Conservation (phyloP, 2,888 invertebrate species). For the Dorcus hopei region DNA sequence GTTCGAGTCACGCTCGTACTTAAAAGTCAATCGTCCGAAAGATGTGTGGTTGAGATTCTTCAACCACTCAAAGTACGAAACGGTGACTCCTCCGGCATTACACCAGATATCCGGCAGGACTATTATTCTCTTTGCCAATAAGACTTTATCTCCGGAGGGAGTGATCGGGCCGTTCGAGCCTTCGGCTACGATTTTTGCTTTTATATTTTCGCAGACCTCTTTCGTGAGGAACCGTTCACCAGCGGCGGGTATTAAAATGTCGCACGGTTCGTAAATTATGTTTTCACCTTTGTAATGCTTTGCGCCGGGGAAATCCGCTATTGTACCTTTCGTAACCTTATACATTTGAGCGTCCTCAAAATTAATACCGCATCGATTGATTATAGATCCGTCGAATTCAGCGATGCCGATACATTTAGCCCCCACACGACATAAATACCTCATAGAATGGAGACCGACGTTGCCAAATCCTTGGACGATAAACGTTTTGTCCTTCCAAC, state of each 20-base stretch:
- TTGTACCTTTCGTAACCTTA: constrained; percentile 77
- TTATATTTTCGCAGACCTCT: constrained; percentile 79
- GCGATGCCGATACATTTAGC: constrained; percentile 70
- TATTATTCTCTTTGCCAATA: constrained; percentile 70
- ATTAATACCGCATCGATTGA: constrained; percentile 67
- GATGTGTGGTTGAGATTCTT: constrained; percentile 89
- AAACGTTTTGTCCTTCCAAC: constrained; percentile 71
- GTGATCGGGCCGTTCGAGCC: constrained; percentile 92
- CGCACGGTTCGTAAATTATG: constrained; percentile 83
- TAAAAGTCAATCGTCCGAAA: constrained; percentile 80
- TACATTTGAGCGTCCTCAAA: constrained; percentile 74
- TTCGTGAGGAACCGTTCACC: constrained; percentile 85
- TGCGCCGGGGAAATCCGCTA: constrained; percentile 89
- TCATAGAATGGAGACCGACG: constrained; percentile 73
- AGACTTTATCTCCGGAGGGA: constrained; percentile 75
- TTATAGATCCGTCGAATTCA: constrained; percentile 63
- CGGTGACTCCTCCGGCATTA: constrained; percentile 85
- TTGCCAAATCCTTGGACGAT: constrained; percentile 81
- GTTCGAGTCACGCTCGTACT: constrained; percentile 84
- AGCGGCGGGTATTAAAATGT: constrained; percentile 93
- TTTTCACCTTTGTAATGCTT: constrained; percentile 46
- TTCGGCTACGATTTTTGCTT: constrained; percentile 86
- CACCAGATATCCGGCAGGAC: constrained; percentile 76
- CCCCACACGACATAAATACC: constrained; percentile 64
- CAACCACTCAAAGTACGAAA: constrained; percentile 89